phyloP scores from a whole-genome alignment of 23 tunicate species.

The Ciona savignyi region DNA sequence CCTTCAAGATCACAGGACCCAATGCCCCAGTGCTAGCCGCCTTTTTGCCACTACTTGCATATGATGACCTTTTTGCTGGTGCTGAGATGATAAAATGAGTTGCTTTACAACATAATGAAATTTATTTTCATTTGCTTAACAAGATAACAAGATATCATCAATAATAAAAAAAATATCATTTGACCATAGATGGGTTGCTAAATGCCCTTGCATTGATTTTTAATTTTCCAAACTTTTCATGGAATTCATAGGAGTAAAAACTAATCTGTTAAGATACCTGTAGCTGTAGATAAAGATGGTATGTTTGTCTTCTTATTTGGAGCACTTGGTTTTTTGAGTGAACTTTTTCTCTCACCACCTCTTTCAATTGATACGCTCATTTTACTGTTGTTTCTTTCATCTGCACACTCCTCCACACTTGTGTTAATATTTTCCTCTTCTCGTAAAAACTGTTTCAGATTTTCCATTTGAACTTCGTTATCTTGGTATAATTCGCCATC shows the following conservation, averaged over 20 bases:
- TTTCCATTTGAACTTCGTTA: neutral
- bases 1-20: neutral
- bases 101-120: no score
- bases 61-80: neutral
- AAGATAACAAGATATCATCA: no score
- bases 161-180: neutral
- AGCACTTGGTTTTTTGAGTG: neutral
- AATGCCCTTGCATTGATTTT: no score
- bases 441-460: neutral
- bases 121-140: no score
- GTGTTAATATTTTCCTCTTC: no score
- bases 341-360: neutral
- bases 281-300: neutral
- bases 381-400: no score
- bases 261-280: no score
- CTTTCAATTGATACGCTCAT: neutral
- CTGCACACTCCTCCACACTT: neutral
- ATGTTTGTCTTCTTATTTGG: neutral
- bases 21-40: neutral
- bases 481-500: neutral
- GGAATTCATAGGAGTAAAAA: no score
- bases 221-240: no score
- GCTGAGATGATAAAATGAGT: no score
- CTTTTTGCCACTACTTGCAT: neutral
- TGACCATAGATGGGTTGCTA: neutral